Evolutionary conservation across 2,113 vertebrate genomes (phyloP).

Genomic region (Tenebrosternarchus preto): DNA sequence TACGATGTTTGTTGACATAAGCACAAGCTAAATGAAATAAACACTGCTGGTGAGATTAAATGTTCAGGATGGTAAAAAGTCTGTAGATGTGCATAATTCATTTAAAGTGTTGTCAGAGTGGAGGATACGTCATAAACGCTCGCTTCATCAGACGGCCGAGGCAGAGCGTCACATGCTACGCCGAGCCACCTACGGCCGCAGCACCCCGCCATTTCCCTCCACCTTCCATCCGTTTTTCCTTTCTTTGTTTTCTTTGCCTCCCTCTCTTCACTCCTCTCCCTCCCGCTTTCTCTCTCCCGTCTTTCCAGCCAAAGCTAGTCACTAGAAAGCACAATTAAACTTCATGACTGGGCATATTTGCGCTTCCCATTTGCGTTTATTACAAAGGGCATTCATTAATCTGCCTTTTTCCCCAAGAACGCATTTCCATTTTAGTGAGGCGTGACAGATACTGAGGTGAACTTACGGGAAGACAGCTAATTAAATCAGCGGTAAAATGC

Average conservation of each 20-base stretch:
- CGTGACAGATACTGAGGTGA: conserved; percentile 80
- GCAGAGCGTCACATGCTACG: conserved; percentile 81
- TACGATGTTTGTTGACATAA: neutral
- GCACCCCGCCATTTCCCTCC: conserved; percentile 53
- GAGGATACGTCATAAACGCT: conserved; percentile 85
- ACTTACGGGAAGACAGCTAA: conserved; percentile 82
- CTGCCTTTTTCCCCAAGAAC: conserved; percentile 70
- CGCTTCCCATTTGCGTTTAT: conserved; percentile 81
- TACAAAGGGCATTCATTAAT: conserved; percentile 86
- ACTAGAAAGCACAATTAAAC: conserved; percentile 84
- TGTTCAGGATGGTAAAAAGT: neutral
- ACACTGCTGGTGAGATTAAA: neutral
- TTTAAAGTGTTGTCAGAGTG: conserved; percentile 68
- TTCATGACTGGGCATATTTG: conserved; percentile 86
- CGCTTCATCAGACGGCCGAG: conserved; percentile 86
- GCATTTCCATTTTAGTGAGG: conserved; percentile 80
- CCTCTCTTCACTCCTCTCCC: conserved; percentile 22
- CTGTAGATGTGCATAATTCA: conserved; percentile 20
- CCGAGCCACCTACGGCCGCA: conserved; percentile 81
- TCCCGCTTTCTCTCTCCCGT: conserved; percentile 48
- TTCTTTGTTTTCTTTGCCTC: conserved; percentile 54
- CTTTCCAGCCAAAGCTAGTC: conserved; percentile 75
- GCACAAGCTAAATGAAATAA: neutral
- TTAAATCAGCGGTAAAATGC: conserved; percentile 83
- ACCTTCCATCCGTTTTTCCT: too few relatives aligned